Conservation (phyloP, 2,797 vertebrate genomes). For the Aythya fuligula region DNA sequence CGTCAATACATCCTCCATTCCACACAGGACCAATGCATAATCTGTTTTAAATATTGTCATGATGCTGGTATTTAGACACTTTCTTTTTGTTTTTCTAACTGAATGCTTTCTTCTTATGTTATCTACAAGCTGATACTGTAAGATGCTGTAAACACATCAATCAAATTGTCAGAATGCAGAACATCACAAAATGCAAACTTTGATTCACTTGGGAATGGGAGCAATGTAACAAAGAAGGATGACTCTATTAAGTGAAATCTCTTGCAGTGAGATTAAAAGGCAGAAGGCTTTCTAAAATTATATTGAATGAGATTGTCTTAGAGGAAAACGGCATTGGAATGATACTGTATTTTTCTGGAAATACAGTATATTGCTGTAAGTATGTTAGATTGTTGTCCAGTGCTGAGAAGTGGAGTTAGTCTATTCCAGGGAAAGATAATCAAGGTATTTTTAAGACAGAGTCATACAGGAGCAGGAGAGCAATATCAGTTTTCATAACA, state of each 20-base stretch:
- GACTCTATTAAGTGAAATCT: background rate
- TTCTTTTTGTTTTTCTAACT: background rate
- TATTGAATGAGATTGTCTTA: background rate
- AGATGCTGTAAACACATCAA: conserved; percentile 16
- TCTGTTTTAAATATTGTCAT: background rate
- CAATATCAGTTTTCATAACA: background rate
- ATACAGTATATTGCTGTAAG: background rate
- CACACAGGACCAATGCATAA: background rate
- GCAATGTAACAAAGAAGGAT: background rate
- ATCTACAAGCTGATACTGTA: background rate
- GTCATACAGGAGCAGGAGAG: background rate
- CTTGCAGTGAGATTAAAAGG: background rate
- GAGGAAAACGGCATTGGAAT: background rate
- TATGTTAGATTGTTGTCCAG: background rate
- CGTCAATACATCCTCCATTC: background rate
- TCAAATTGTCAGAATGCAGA: conserved; percentile 20
- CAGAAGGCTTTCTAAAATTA: background rate
- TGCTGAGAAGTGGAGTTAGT: background rate
- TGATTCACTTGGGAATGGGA: background rate
- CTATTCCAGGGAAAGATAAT: background rate
- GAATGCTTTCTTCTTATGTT: background rate
- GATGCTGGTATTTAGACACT: background rate
- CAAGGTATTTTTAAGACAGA: background rate
- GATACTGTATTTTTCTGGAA: background rate
- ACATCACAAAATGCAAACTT: background rate